Evolutionary conservation across 2,113 vertebrate genomes (phyloP).

Genomic region (Nestor notabilis): DNA sequence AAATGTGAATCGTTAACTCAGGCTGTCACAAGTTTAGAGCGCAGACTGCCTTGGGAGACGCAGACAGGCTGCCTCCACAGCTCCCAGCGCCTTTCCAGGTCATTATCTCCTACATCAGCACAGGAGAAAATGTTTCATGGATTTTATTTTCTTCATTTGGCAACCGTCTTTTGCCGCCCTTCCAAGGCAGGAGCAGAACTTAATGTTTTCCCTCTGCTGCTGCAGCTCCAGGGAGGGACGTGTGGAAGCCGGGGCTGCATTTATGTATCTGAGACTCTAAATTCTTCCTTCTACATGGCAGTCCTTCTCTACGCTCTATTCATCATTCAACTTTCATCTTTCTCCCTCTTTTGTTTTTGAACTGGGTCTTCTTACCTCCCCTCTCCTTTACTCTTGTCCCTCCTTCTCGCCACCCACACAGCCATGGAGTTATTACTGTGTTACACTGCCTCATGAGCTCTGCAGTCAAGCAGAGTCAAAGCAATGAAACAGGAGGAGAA

Average conservation of each 20-base stretch:
- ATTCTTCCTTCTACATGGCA: accelerated
- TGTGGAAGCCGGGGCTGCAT: neutral
- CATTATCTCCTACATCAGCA: neutral
- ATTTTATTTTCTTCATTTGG: neutral
- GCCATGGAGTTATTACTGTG: neutral
- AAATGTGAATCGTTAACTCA: neutral
- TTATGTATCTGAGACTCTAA: neutral
- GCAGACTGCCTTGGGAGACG: neutral
- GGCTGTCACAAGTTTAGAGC: neutral
- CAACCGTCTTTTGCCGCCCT: neutral
- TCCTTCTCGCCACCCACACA: neutral
- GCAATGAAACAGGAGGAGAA: neutral
- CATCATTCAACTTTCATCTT: neutral
- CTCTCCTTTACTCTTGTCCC: neutral
- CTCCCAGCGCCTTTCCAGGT: neutral
- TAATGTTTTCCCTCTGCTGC: neutral
- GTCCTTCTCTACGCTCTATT: neutral
- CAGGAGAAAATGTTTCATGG: neutral
- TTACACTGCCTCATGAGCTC: neutral
- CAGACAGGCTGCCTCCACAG: neutral
- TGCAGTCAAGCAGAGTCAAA: neutral
- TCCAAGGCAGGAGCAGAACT: neutral
- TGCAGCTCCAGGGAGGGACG: neutral
- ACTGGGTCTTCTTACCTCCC: neutral
- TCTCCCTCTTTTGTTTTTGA: neutral